phyloP scores from a whole-genome alignment of 1,140 invertebrate species.

The Hermetia illucens region DNA sequence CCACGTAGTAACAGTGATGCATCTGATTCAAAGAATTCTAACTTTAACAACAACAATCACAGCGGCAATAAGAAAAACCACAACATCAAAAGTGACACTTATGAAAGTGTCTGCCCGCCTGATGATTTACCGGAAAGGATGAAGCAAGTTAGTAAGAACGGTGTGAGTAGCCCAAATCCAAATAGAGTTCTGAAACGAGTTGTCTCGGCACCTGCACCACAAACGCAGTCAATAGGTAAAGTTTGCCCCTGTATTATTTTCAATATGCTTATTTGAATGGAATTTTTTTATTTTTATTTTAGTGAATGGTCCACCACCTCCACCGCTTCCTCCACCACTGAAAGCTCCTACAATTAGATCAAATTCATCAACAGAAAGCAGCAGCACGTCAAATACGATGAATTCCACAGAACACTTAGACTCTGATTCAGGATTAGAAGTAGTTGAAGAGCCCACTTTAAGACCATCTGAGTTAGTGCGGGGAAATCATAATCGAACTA shows the following conservation, averaged over 20 bases:
- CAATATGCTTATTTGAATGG: background rate
- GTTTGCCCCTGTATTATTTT: constrained; percentile 1
- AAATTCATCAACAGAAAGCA: constrained; percentile 6
- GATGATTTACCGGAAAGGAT: constrained; percentile 27
- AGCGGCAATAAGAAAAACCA: background rate
- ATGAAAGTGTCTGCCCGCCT: constrained; percentile 29
- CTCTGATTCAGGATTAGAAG: constrained; percentile 32
- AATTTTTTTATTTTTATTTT: constrained; percentile 2
- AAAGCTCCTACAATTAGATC: constrained; percentile 24
- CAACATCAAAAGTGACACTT: constrained; percentile 27
- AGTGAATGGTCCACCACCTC: constrained; percentile 38
- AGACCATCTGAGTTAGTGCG: constrained; percentile 42
- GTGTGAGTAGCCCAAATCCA: constrained; percentile 5
- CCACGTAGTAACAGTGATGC: too few species aligned
- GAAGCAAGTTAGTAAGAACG: constrained; percentile 26
- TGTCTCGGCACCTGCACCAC: constrained; percentile 34
- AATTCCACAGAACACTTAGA: constrained; percentile 15
- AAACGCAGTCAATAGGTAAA: constrained; percentile 22
- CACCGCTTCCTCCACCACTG: constrained; percentile 43
- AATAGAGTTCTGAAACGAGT: constrained; percentile 31
- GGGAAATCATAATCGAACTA: constrained; percentile 31
- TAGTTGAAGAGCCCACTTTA: constrained; percentile 43
- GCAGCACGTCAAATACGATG: background rate
- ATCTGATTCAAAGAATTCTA: too few species aligned
- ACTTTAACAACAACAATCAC: too few species aligned